Conservation (phyloP, 2,888 invertebrate species). For the Drosophila imparisetae region DNA sequence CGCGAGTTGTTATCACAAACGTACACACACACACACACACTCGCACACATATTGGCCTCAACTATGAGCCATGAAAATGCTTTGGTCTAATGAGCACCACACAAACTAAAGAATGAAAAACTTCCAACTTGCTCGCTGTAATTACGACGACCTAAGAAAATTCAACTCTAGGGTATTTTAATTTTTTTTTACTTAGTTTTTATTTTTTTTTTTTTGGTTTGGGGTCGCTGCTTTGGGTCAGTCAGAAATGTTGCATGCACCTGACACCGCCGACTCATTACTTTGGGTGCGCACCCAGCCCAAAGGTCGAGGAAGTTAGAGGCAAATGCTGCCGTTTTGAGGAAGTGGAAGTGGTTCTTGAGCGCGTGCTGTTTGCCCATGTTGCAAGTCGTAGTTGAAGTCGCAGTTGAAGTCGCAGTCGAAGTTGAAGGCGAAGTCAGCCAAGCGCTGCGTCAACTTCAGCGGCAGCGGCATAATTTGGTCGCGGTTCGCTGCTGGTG, state of each 20-base stretch:
- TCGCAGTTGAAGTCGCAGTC: constrained; percentile 31
- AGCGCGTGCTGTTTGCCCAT: constrained; percentile 72
- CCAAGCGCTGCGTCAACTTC: constrained; percentile 66
- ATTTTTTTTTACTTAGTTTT: constrained; percentile 27
- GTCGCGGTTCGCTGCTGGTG: constrained; percentile 69
- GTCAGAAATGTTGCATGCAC: constrained; percentile 62
- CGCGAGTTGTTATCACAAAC: constrained; percentile 62
- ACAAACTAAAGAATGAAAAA: constrained; percentile 52
- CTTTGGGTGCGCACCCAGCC: constrained; percentile 53
- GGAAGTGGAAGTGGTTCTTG: constrained; percentile 45
- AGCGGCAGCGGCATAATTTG: constrained; percentile 67
- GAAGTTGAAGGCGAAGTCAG: constrained; percentile 50
- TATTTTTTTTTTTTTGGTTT: constrained; percentile 24
- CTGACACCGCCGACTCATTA: constrained; percentile 76
- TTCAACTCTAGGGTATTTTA: constrained; percentile 50
- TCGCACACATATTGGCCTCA: neutral
- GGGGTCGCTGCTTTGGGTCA: constrained; percentile 60
- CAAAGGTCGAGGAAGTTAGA: constrained; percentile 56
- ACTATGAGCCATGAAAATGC: constrained; percentile 61
- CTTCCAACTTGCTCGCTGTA: constrained; percentile 68
- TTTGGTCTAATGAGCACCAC: constrained; percentile 78
- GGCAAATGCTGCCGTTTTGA: constrained; percentile 47
- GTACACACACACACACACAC: constrained; percentile 26
- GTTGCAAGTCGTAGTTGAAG: constrained; percentile 28
- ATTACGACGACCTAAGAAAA: constrained; percentile 69